Base-by-base conservation (phyloP, 2,797 vertebrate species). In the Taenioides sp. region DNA sequence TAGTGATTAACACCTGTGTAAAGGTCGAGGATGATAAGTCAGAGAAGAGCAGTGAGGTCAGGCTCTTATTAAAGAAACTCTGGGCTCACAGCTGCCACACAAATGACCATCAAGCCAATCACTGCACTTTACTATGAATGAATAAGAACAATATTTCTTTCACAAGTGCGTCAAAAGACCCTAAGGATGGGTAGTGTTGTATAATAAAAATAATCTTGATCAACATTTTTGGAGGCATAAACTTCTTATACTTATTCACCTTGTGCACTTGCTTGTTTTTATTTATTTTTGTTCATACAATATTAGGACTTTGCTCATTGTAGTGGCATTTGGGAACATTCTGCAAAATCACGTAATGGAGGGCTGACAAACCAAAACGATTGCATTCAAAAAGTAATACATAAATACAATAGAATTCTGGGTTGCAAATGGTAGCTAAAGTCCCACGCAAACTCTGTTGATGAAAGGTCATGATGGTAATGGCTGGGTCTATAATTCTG, bases 401-500 rank as follows among this genome's bases (percentile, higher is more conserved):
- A 37, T 37, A 40, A 11, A 40, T 40, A 40, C 37, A 40, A 40
- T 11, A 11, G 37, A 40, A 63, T 43, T 9, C 11, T 71, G 67
- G 69, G 40, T 31, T 31, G 25, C 7, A 52, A 20, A 52, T 4
- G 18, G 37, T 40, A 65, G 31, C 61, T 63, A 50, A 55, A 50
- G 62, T 74, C 80, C 83, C 81, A 82, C n/a, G n/a, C n/a, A 12
- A 74, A 76, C 71, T 49, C 4, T 72, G 65, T 59, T 63, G 61
- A 74, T 77, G 70, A 86, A 79, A 79, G 70, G 67, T 74, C 7
- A 10, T 28, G 62, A 77, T 61, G 71, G 67, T 59, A 74, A 84
- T 83, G 82, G 76, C 78, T 85, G 63, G 69, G 63, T 65, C 67
- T 69, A 50, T 80, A 85, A 84, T 85, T 73, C 58, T n/a, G 72